Base-by-base conservation (phyloP, 2,113 vertebrate species). In the Gopherus flavomarginatus region DNA sequence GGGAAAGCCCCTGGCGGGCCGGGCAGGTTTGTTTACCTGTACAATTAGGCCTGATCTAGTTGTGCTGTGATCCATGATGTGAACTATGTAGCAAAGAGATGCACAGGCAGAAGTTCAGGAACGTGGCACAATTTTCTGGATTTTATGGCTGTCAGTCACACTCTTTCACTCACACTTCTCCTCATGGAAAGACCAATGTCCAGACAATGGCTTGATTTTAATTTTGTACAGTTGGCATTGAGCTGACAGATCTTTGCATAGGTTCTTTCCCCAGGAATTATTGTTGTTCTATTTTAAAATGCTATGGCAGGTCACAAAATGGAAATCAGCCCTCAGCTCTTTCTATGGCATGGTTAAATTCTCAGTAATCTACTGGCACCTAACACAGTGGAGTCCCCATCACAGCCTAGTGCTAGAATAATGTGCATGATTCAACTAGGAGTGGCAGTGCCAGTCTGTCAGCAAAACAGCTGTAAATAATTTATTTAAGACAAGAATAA, bases 101-200 rank as follows among this genome's bases (percentile, higher is more conserved):
- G 5, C 44, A 47, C 3, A 27, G 22, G 62, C 31, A 22, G 81
- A 14, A 21, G 3, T 3, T 10, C 7, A 1, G 2, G 1, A 65
- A 59, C 27, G 5, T 59, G 57, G 27, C 10, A 29, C 27, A 12
- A 5, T 29, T 59, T 59, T 59, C 26, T 24, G 57, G 27, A 59
- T 59, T 59, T 29, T 59, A 26, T 29, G 50, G 14, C 1, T 49
- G n/a, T n/a, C 59, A 78, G 12, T 10, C 54, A 57, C 22, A 3
- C 26, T 77, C 0, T 0, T 27, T 59, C 3, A 56, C 65, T 75
- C 14, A 5, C 4, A 0, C 0, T 50, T 65, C 53, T 72, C 52
- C 52, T 52, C 49, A 24, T 0, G 1, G 0, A 22, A n/a, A 21
- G 50, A 77, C n/a, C 29, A 31, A 24, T 2, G 27, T 57, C 54